A percentile compares a stretch with the other conserved stretches of the same genome.
Conservation (phyloP, 2,113 vertebrate genomes). For the Eclectus roratus region DNA sequence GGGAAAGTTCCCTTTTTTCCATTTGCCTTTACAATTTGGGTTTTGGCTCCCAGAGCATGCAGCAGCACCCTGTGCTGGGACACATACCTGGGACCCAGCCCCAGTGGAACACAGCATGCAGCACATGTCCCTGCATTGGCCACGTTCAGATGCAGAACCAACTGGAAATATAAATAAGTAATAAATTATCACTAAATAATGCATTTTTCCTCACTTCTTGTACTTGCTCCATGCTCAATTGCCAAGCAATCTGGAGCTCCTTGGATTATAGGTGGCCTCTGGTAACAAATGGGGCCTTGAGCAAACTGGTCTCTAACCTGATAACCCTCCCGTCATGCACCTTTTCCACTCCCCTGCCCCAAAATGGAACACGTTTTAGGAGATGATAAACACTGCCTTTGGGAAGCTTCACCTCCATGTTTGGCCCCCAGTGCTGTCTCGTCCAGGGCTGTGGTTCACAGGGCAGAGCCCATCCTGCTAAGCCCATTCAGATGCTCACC, state of each 20-base stretch:
- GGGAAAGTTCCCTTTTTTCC: background rate
- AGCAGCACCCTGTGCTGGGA: background rate
- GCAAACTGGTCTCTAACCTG: background rate
- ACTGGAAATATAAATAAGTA: background rate
- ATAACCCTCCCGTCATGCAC: background rate
- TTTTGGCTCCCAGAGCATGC: background rate
- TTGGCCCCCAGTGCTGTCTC: background rate
- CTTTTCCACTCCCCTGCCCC: background rate
- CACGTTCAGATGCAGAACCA: rapidly evolving
- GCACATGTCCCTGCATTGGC: background rate
- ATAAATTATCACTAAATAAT: background rate
- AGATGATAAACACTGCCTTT: background rate
- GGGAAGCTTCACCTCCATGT: background rate
- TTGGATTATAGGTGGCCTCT: background rate
- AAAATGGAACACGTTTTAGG: background rate
- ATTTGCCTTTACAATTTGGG: background rate
- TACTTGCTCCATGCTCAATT: background rate
- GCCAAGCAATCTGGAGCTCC: background rate
- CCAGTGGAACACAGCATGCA: background rate
- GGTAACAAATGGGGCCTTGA: background rate
- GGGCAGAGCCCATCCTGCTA: background rate
- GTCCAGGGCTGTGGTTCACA: background rate
- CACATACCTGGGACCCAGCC: background rate
- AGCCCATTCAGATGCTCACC: background rate
- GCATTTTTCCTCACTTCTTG: background rate